These are phyloP conservation scores for Zoroaster sp. DNA, from an alignment of 53 echinoderm and acorn worm species.

Conservation along the genomic window DNA sequence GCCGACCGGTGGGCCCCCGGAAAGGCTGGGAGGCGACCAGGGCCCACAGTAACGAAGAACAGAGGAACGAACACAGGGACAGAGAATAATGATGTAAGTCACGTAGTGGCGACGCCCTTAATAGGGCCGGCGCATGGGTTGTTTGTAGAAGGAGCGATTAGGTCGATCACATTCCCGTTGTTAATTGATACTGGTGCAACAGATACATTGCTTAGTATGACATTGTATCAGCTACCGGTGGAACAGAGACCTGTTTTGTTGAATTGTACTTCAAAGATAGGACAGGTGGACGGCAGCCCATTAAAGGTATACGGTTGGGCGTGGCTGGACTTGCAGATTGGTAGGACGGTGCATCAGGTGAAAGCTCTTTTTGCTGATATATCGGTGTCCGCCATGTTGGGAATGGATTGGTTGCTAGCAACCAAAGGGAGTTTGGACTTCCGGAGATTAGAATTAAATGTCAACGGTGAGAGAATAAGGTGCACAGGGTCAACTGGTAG, in stretches of 20 bases:
- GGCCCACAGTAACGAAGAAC: not conserved
- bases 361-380: constrained; percentile 68
- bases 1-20: constrained; percentile 35
- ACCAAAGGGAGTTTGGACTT: constrained; percentile 8
- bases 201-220: constrained; percentile 45
- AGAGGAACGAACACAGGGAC: not conserved
- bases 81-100: not conserved
- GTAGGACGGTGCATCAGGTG: not conserved
- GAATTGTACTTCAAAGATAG: not conserved
- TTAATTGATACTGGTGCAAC: constrained; percentile 66
- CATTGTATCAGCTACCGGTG: constrained; percentile 31
- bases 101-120: not conserved
- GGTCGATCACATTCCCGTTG: constrained; percentile 6
- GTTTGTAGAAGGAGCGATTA: constrained; percentile 51
- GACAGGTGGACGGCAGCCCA: constrained; percentile 53
- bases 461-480: constrained; percentile 22
- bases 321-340: constrained; percentile 40
- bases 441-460: not conserved
- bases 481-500: not conserved
- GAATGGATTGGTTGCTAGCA: constrained; percentile 35
- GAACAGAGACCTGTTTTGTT: constrained; percentile 35
- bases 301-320: constrained; percentile 41
- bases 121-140: not conserved
- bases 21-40: not conserved
- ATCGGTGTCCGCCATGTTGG: constrained; percentile 15